Evolutionary conservation across 2,888 invertebrate species (phyloP), one percentile per base, ranked within the genome.

Genomic region (Harpagoxenus sublaevis): DNA sequence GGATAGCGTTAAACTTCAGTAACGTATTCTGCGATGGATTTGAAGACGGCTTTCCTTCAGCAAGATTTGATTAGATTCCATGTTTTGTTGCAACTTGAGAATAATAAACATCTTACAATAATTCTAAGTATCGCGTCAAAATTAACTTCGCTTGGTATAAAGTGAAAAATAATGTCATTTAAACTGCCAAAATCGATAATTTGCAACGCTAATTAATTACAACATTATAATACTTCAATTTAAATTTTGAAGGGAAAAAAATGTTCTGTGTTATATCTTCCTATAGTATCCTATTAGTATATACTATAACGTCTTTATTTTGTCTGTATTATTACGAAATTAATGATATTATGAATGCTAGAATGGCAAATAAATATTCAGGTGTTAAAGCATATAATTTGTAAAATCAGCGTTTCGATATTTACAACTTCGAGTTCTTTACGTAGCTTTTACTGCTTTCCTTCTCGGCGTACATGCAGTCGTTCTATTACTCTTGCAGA

Each of bases 41-140:
- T 39, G 60, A 23, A 57, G 71, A 48, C 18, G n/a, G 35, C 18
- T 73, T 71, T 28, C 12, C 35, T 31, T 48, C 60, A 48, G 5
- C 53, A 45, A 23, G 45, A 71, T 79, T 79, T 57, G 57, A 79
- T 70, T 79, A 70, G 35, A 81, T 73, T 45, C 39, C 48, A 39
- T 57, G 35, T 73, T 81, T 57, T 23, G 42, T 70, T 35, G 48
- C 12, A 48, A 48, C 79, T 81, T 71, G 57, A 39, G 28, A 81
- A 60, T 73, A 73, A 60, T 57, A 81, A 45, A 45, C 28, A 51
- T 73, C 12, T 71, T 23, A 23, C 12, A 3, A 2, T 31, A 79
- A 57, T 31, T 48, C 42, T 9, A 28, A 70, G 12, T 57, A 28
- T 57, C 3, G 23, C 35, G 70, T 71, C 39, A 55, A 8, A 39